Conservation (phyloP, 2,888 invertebrate species). For the Timema cristinae region DNA sequence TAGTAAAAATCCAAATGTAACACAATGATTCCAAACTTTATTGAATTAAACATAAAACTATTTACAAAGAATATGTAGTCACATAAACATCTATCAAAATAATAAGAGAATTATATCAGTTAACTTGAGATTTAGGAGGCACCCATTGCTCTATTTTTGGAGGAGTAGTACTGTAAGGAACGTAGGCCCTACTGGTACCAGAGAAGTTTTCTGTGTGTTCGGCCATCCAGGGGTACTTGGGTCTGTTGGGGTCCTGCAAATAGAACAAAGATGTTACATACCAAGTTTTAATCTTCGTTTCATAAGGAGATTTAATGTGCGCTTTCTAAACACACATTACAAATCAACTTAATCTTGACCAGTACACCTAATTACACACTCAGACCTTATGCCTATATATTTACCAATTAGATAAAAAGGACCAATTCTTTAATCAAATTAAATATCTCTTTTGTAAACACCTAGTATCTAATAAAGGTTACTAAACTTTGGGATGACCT, state of each 20-base stretch:
- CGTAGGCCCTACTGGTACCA: slow-evolving; percentile 74
- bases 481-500: not conserved
- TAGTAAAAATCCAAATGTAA: no score
- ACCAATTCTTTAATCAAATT: no score
- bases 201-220: slow-evolving; percentile 81
- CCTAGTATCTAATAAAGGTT: not conserved
- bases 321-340: not conserved
- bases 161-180: slow-evolving; percentile 85
- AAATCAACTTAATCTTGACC: not conserved
- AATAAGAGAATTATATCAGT: not conserved
- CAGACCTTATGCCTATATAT: no score
- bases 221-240: slow-evolving; percentile 81
- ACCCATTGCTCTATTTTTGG: slow-evolving; percentile 88
- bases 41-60: no score
- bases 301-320: not conserved
- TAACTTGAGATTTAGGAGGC: slow-evolving; percentile 43
- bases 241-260: slow-evolving; percentile 62
- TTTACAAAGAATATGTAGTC: no score
- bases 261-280: not conserved
- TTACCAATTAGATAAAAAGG: no score
- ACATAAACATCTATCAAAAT: no score
- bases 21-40: no score
- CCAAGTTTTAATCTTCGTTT: no score
- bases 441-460: not conserved
- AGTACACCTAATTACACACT: not conserved